phyloP scores from a whole-genome alignment of 2,113 vertebrate species.

The Otus sunia region DNA sequence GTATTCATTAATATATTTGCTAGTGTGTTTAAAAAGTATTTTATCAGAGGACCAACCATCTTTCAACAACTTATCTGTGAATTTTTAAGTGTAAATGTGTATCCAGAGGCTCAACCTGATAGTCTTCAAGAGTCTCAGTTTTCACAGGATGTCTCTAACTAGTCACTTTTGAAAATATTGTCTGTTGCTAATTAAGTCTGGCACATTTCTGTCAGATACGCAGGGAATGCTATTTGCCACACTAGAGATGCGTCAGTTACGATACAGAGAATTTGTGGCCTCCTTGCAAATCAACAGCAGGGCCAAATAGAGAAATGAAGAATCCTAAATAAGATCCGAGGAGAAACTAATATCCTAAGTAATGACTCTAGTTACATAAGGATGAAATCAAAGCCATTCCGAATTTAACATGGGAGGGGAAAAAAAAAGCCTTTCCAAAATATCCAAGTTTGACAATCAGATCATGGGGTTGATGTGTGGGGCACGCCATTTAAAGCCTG shows the following conservation, averaged over 20 bases:
- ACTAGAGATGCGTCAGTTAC: neutral
- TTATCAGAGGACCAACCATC: neutral
- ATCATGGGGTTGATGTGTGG: neutral
- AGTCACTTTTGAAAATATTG: conserved; percentile 18
- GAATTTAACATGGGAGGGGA: neutral
- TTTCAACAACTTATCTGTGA: conserved; percentile 1
- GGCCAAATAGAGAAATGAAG: neutral
- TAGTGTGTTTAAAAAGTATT: neutral
- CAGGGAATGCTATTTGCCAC: neutral
- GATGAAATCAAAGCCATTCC: neutral
- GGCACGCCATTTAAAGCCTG: neutral
- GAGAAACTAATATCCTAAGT: neutral
- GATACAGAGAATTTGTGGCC: neutral
- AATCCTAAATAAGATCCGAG: neutral
- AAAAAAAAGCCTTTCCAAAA: neutral
- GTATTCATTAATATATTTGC: neutral
- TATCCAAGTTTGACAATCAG: neutral
- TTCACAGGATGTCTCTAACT: conserved; percentile 36
- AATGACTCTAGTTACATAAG: neutral
- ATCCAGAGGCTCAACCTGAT: conserved; percentile 27
- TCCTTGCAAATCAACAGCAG: neutral
- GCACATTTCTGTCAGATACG: conserved; percentile 9
- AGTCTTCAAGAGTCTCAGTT: neutral
- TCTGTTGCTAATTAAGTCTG: conserved; percentile 37
- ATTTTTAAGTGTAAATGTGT: neutral